These are phyloP conservation scores for Notothenia rossii DNA, from an alignment of 2,113 vertebrate genomes.

Conservation along the genomic window DNA sequence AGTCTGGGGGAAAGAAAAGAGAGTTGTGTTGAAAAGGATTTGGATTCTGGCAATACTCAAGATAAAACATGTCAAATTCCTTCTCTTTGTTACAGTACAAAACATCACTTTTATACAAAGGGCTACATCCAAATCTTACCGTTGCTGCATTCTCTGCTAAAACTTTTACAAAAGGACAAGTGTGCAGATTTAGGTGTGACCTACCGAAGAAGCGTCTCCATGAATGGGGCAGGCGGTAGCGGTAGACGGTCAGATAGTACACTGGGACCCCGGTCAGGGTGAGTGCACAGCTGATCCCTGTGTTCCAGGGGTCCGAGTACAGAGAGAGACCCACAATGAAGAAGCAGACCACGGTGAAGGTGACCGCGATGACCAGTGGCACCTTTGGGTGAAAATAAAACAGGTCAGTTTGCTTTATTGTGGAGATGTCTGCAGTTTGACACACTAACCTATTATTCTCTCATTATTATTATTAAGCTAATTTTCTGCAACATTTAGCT, in stretches of 20 bases:
- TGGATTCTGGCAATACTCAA: not conserved
- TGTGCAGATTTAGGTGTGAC: slow-evolving; percentile 27
- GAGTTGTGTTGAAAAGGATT: slow-evolving; percentile 3
- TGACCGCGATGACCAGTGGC: slow-evolving; percentile 87
- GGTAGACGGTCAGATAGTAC: slow-evolving; percentile 86
- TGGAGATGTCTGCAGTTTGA: not conserved
- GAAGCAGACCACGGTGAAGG: slow-evolving; percentile 94
- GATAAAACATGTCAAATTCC: not conserved
- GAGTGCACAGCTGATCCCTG: slow-evolving; percentile 90
- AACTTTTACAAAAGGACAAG: not conserved
- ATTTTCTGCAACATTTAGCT: no score
- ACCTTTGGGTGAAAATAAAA: slow-evolving; percentile 83
- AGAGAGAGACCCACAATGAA: slow-evolving; percentile 96
- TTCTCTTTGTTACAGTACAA: not conserved
- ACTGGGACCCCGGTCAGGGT: slow-evolving; percentile 93
- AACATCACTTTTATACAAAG: not conserved
- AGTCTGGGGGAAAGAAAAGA: slow-evolving; percentile 61
- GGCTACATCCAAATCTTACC: not conserved
- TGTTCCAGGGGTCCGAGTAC: slow-evolving; percentile 95
- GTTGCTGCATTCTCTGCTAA: not conserved
- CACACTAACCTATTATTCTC: no score
- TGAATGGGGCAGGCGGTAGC: slow-evolving; percentile 61
- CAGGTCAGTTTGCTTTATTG: not conserved
- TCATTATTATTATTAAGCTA: no score
- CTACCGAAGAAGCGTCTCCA: slow-evolving; percentile 75